Base-by-base conservation (phyloP, 2,888 invertebrate species). In the Sicus ferrugineus region DNA sequence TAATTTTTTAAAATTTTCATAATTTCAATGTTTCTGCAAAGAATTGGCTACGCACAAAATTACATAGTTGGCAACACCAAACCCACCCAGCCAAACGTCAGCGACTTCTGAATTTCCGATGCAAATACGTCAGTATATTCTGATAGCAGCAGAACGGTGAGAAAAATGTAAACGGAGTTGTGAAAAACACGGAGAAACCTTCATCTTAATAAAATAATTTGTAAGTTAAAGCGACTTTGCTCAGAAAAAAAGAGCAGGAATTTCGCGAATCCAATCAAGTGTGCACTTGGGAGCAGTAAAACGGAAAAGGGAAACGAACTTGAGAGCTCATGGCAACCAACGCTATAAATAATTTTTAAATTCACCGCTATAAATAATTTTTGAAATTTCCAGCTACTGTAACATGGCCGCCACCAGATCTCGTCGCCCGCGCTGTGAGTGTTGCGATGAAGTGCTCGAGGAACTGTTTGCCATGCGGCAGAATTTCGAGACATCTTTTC, bases 401-500 rank as follows among this genome's bases (percentile, higher is more conserved):
- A 63, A 54, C 28, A 71, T 71, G 70, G 38, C 59, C 11, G 64
- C 59, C 11, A 54, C 26, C 19, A 11, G 42, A 48, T 19, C 48
- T 7, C 58, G 67, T 7, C 66, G 65, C 11, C 61, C 72, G 58
- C 72, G 72, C 11, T 72, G 72, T 56, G 68, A 70, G 26, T 72
- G 70, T 26, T 70, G 68, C 31, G 70, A 70, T 58, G 72, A 72
- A 54, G 66, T 72, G 31, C 52, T 68, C 38, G 70, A 72, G 23
- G 72, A 72, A 63, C 26, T 72, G 31, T 30, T 72, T 1, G 42
- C 48, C 0, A 65, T 72, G 66, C 70, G 72, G 5, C 68, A 72
- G 61, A 66, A 63, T 31, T 72, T 70, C 31, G 70, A 72, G 26
- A 72, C 68, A 52, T 38, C 58, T 11, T 68, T 70, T 50, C 68